Evolutionary conservation across 2,888 invertebrate species (phyloP), one percentile per base, ranked within the genome.

Genomic region (Platypus cylindrus): DNA sequence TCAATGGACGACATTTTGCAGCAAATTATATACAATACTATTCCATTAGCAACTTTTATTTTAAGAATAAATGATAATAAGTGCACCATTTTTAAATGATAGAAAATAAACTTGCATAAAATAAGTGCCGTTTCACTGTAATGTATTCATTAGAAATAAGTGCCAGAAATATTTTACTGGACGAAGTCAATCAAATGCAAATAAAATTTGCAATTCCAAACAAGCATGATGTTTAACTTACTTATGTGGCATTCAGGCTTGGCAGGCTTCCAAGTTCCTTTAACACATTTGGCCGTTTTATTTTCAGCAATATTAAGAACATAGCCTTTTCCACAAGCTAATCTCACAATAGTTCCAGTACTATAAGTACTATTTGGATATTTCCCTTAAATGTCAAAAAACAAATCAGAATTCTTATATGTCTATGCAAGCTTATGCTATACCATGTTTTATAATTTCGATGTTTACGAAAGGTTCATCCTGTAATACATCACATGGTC

Each of bases 231-330:
- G 9, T 3, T 14, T 9, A 46, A 67, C 73, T 71, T 66, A 85
- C 85, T 66, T 52, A 86, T 78, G 52, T 76, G 67, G 58, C 90
- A 91, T 48, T 72, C 71, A 0, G 90, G 89, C 47, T 75, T 78
- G 41, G 73, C 73, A 0, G 86, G 86, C 49, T 78, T 81, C 90
- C 90, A 90, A 45, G 79, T 70, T 1, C 90, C 89, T 41, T 83
- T 69, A 3, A 79, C 75, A 56, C 91, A 91, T 51, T 78, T 77
- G 0, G 80, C 80, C 1, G 85, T 84, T 3, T 73, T 70, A 53
- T 85, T 85, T 34, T 68, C 67, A 13, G 70, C 69, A 40, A 84
- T 65, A 55, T 84, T 86, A 3, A 81, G 62, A 8, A 75, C 75
- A 50, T 82, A 85, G 3, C 85, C 85, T 44, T 77, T 75, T 1